Evolutionary conservation across 2,113 vertebrate species (phyloP).

Genomic region (Dolichotis patagonum): DNA sequence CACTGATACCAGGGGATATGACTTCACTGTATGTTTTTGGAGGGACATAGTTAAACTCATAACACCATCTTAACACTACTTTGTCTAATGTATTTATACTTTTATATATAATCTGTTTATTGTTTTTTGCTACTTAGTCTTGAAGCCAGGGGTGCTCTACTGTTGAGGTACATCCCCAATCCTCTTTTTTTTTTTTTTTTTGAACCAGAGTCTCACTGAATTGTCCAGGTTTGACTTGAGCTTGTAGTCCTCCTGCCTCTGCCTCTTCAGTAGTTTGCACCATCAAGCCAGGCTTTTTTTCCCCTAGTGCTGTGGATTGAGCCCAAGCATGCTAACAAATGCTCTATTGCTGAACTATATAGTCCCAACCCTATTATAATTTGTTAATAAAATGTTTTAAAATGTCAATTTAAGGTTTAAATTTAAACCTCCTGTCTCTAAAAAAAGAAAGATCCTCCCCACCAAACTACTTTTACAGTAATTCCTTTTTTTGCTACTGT

Average conservation of each 20-base stretch:
- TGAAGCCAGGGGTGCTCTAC: neutral
- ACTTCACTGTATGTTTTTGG: neutral
- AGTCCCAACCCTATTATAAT: neutral
- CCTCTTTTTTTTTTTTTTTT: neutral
- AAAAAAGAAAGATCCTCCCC: neutral
- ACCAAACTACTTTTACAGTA: neutral
- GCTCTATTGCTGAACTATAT: neutral
- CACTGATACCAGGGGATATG: neutral
- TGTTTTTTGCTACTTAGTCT: neutral
- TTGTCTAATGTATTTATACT: neutral
- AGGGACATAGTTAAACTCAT: neutral
- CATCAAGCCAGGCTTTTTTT: neutral
- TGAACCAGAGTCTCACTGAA: neutral
- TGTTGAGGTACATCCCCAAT: neutral
- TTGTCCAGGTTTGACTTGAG: neutral
- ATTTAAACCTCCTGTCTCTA: neutral
- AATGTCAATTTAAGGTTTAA: neutral
- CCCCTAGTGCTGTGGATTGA: neutral
- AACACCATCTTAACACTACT: neutral
- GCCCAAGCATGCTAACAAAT: neutral
- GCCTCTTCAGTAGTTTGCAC: neutral
- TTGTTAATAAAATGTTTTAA: neutral
- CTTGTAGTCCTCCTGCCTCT: neutral
- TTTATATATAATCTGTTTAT: neutral
- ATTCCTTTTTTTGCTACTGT: neutral